Evolutionary conservation across 2,888 invertebrate species (phyloP).

Genomic region (Stegana nigrithorax): DNA sequence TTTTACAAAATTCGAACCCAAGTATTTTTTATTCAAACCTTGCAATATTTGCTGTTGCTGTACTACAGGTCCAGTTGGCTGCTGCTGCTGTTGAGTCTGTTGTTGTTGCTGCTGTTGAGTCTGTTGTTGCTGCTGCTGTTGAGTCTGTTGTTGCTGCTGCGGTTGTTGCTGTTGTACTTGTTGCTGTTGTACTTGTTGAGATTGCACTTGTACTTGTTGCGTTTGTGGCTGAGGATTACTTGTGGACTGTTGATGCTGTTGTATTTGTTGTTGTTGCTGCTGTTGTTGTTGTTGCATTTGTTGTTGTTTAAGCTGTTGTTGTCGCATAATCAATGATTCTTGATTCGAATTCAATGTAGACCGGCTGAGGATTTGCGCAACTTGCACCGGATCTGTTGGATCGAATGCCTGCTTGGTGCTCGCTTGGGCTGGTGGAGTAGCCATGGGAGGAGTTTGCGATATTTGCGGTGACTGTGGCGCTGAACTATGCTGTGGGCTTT

Average conservation of each 20-base stretch:
- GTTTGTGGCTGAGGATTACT: constrained; percentile 35
- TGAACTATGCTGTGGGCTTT: constrained; percentile 62
- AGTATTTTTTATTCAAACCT: constrained; percentile 30
- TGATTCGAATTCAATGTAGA: constrained; percentile 66
- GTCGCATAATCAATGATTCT: constrained; percentile 64
- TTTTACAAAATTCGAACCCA: neutral
- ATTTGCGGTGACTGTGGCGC: constrained; percentile 62
- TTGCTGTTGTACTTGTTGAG: constrained; percentile 36
- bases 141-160: constrained; percentile 22
- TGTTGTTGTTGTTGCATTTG: constrained; percentile 58
- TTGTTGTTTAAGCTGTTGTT: constrained; percentile 64
- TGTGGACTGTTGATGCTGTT: constrained; percentile 41
- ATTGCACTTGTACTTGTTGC: constrained; percentile 33
- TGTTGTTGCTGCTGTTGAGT: constrained; percentile 30
- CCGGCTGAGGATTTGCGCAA: constrained; percentile 66
- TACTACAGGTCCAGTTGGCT: constrained; percentile 21
- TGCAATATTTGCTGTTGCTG: constrained; percentile 45
- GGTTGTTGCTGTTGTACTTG: constrained; percentile 30
- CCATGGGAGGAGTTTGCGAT: constrained; percentile 53
- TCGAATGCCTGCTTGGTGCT: constrained; percentile 64
- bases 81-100: constrained; percentile 28
- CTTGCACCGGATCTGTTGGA: constrained; percentile 67
- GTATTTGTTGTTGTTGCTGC: constrained; percentile 47
- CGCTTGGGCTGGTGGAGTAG: constrained; percentile 51
- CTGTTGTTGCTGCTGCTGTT: constrained; percentile 43